Conservation (phyloP, 2,113 vertebrate species). For the Burhinus bistriatus region DNA sequence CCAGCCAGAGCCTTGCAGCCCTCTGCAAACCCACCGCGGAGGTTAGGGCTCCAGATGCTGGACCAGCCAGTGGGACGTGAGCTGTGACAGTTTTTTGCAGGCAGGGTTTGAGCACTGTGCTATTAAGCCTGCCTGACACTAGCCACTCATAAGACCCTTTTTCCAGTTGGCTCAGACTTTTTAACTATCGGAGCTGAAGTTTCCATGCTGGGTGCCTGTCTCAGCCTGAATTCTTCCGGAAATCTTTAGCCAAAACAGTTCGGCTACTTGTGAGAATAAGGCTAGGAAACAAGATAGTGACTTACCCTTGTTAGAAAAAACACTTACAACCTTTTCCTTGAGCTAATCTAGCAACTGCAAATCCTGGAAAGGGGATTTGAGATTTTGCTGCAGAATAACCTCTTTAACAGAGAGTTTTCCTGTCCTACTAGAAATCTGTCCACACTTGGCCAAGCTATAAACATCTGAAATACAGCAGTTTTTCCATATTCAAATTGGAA, state of each 20-base stretch:
- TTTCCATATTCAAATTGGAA: slow-evolving; percentile 29
- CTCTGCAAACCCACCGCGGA: not conserved
- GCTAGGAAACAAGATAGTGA: slow-evolving; percentile 9
- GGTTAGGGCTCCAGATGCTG: not conserved
- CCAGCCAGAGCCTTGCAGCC: not conserved
- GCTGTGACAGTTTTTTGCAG: not conserved
- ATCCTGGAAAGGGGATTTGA: slow-evolving; percentile 26
- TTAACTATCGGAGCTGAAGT: not conserved
- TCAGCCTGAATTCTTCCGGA: not conserved
- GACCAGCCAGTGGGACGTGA: not conserved
- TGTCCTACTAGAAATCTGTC: slow-evolving; percentile 47
- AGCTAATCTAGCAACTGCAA: slow-evolving; percentile 34
- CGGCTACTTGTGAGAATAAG: not conserved
- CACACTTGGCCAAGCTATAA: slow-evolving; percentile 18
- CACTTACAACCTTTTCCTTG: slow-evolving; percentile 29
- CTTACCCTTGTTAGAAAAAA: not conserved
- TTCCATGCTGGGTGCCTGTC: slow-evolving; percentile 20
- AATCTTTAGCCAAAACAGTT: slow-evolving; percentile 3
- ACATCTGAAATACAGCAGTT: slow-evolving; percentile 43
- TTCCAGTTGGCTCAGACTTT: not conserved
- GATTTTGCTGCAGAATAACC: slow-evolving; percentile 46
- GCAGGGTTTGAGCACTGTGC: not conserved
- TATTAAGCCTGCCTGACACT: not conserved
- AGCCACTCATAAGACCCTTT: not conserved
- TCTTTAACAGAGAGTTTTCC: slow-evolving; percentile 53